These are phyloP conservation scores for Podarcis raffonei DNA, from an alignment of 2,113 vertebrate genomes.

Conservation along the genomic window DNA sequence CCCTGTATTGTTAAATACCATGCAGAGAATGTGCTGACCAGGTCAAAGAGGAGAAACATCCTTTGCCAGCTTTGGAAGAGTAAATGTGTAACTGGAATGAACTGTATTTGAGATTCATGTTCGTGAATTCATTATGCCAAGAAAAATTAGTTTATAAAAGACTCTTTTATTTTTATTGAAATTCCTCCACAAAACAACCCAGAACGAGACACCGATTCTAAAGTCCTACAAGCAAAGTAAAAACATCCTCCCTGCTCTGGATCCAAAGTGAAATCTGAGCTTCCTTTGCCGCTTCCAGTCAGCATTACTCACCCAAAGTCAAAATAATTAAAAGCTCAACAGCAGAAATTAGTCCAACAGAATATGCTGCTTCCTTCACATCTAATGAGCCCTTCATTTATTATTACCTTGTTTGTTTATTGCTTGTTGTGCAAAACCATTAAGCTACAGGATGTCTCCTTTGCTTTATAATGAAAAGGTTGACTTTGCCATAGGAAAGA, in stretches of 20 bases:
- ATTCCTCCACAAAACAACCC: neutral
- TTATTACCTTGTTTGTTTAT: neutral
- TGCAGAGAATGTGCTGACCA: neutral
- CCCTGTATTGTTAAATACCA: constrained; percentile 1
- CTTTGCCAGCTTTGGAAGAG: neutral
- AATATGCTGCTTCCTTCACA: neutral
- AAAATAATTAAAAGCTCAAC: neutral
- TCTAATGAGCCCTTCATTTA: neutral
- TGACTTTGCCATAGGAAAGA: neutral
- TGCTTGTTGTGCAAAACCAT: neutral
- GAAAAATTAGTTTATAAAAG: constrained; percentile 7
- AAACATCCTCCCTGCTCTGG: neutral
- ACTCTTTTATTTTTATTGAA: neutral
- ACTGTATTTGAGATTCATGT: constrained; percentile 8
- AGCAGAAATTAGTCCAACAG: neutral
- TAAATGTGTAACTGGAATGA: constrained; percentile 4
- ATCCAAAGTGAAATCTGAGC: neutral
- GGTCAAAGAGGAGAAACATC: neutral
- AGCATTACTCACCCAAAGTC: neutral
- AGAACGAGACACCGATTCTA: neutral
- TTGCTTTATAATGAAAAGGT: neutral
- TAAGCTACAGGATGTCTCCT: neutral
- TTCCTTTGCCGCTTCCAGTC: neutral
- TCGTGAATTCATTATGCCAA: constrained; percentile 4
- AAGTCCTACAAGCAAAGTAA: neutral